Percentiles rank a stretch among this genome's conserved stretches.
Evolutionary conservation across 2,113 vertebrate genomes (phyloP).

Genomic region (Phalacrocorax brasilianus): DNA sequence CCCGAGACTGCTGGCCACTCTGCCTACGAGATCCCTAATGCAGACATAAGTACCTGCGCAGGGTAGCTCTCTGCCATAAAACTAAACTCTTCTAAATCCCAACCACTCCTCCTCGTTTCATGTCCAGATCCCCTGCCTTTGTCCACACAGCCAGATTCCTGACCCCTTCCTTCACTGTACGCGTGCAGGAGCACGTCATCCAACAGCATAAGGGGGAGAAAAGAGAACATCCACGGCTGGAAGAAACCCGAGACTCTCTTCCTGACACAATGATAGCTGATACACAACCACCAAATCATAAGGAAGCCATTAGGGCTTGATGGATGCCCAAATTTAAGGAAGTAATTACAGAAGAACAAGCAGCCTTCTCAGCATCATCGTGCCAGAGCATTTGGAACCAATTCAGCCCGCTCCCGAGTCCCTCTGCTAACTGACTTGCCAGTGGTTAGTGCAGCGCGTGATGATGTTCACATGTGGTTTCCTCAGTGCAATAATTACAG

Average conservation of each 20-base stretch:
- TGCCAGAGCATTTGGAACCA: constrained; percentile 68
- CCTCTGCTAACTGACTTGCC: background rate
- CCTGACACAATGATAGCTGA: background rate
- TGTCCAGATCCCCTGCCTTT: background rate
- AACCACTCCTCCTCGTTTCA: background rate
- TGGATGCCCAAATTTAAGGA: constrained; percentile 58
- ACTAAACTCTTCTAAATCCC: background rate
- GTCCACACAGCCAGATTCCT: background rate
- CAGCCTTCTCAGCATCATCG: background rate
- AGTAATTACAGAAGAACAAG: constrained; percentile 64
- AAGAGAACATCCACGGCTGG: background rate
- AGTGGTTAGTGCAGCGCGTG: background rate
- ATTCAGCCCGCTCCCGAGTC: background rate
- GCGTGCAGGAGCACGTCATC: background rate
- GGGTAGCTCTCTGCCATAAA: background rate
- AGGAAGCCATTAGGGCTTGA: constrained; percentile 53
- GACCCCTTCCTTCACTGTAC: background rate
- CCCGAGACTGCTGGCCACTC: background rate
- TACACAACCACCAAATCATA: background rate
- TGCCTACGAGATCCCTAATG: background rate
- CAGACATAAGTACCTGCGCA: background rate
- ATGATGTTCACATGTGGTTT: constrained; percentile 55
- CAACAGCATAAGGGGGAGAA: background rate
- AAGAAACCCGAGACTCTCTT: background rate
- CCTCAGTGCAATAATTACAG: background rate